phyloP scores from a whole-genome alignment of 2,888 invertebrate species.

The Cinara cedri region DNA sequence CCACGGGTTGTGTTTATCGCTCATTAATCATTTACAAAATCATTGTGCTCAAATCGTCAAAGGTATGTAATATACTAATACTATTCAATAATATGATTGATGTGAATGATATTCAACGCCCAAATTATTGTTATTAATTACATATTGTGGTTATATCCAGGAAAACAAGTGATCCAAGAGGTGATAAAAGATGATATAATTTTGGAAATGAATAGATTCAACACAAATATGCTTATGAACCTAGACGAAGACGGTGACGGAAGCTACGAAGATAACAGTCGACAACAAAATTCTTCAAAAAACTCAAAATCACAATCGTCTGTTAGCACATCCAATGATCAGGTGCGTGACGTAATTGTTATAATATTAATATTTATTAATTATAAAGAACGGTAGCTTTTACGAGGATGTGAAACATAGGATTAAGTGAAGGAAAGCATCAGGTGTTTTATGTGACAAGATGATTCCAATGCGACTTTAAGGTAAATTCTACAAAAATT shows the following conservation, averaged over 20 bases:
- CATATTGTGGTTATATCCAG: background rate
- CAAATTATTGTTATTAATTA: too few relatives aligned
- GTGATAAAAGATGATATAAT: slow-evolving; percentile 33
- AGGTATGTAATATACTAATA: slow-evolving; percentile 60
- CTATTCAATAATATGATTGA: too few relatives aligned
- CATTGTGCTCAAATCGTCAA: slow-evolving; percentile 74
- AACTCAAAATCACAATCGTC: slow-evolving; percentile 39
- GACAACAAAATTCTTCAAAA: slow-evolving; percentile 2
- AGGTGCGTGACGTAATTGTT: slow-evolving; percentile 29
- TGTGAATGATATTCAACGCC: too few relatives aligned
- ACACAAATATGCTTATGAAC: slow-evolving; percentile 12
- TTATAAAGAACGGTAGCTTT: too few relatives aligned
- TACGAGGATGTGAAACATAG: too few relatives aligned
- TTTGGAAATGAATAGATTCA: slow-evolving; percentile 25
- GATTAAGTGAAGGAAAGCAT: too few relatives aligned
- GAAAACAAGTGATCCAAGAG: slow-evolving; percentile 38
- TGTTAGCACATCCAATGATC: slow-evolving; percentile 21
- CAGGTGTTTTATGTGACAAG: too few relatives aligned
- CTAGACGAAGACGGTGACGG: background rate
- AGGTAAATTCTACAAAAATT: too few relatives aligned
- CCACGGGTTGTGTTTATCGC: slow-evolving; percentile 81
- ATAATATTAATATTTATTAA: too few relatives aligned
- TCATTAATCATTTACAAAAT: slow-evolving; percentile 82
- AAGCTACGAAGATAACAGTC: slow-evolving; percentile 1
- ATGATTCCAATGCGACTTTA: too few relatives aligned